Evolutionary conservation across 2,113 vertebrate genomes (phyloP).

Genomic region (Paramisgurnus dabryanus): DNA sequence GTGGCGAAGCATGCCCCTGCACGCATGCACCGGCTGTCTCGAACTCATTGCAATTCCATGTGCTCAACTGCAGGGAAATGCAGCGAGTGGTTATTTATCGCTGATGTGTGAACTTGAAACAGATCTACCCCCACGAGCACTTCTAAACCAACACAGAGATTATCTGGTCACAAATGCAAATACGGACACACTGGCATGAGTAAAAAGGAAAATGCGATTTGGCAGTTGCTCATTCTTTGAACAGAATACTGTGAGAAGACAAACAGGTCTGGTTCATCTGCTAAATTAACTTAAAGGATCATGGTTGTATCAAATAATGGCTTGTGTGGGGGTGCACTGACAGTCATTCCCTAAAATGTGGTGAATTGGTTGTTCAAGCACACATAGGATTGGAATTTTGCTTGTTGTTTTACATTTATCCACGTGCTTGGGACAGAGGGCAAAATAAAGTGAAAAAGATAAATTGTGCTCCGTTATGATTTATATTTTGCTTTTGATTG

Average conservation of each 20-base stretch:
- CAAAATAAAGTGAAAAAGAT: not conserved
- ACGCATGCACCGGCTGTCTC: slow-evolving; percentile 39
- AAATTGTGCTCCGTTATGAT: not conserved
- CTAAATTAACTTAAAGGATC: slow-evolving; percentile 57
- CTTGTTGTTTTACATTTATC: slow-evolving; percentile 32
- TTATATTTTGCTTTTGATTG: not conserved
- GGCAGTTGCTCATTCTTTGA: not conserved
- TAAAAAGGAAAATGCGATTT: slow-evolving; percentile 13
- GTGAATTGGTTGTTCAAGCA: slow-evolving; percentile 6
- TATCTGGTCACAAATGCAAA: slow-evolving; percentile 67
- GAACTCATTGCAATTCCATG: slow-evolving; percentile 57
- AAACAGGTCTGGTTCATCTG: slow-evolving; percentile 54
- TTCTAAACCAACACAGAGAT: slow-evolving; percentile 52
- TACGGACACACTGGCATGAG: slow-evolving; percentile 60
- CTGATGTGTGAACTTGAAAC: slow-evolving; percentile 41
- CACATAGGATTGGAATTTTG: slow-evolving; percentile 22
- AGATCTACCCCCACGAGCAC: slow-evolving; percentile 40
- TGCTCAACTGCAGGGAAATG: slow-evolving; percentile 53
- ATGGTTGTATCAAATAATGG: slow-evolving; percentile 58
- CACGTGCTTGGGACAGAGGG: not conserved
- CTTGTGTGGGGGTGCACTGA: not conserved
- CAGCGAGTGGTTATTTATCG: slow-evolving; percentile 50
- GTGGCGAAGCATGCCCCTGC: slow-evolving; percentile 10
- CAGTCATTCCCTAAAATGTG: not conserved
- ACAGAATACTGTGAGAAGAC: not conserved